Evolutionary conservation across 23 tunicate genomes (phyloP).

Genomic region (Pegea sp.): DNA sequence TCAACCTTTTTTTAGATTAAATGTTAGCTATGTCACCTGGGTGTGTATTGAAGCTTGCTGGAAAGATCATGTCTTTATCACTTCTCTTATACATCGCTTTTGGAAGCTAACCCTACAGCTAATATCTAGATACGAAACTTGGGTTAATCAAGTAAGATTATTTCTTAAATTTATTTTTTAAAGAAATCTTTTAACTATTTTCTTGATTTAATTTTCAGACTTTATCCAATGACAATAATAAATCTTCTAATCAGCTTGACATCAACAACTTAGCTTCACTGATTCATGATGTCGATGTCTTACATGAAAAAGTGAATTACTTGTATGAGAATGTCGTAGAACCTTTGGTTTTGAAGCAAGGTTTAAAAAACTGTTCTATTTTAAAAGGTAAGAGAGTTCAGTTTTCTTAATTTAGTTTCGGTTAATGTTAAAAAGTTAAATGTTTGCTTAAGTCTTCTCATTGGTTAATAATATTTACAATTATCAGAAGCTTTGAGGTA

Average conservation of each 20-base stretch:
- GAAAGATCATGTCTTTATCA: constrained; percentile 24
- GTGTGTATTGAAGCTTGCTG: constrained; percentile 42
- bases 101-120: constrained; percentile 70
- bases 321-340: constrained; percentile 10
- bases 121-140: constrained; percentile 24
- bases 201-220: too few species aligned
- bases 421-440: too few species aligned
- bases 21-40: background rate
- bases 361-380: constrained; percentile 22
- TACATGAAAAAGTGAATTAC: constrained; percentile 1
- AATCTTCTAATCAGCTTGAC: too few species aligned
- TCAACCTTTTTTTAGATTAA: background rate
- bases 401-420: too few species aligned
- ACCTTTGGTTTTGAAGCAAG: constrained; percentile 15
- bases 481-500: constrained; percentile 18
- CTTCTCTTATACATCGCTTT: constrained; percentile 54
- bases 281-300: constrained; percentile 1
- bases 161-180: background rate
- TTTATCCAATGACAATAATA: too few species aligned
- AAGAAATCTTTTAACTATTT: background rate
- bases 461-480: too few species aligned
- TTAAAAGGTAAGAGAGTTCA: constrained; percentile 19
- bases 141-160: constrained; percentile 11
- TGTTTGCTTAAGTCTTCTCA: too few species aligned
- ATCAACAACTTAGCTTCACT: constrained; percentile 1